Conservation (phyloP, 2,888 invertebrate genomes). For the Caenorhabditis imperialis region DNA sequence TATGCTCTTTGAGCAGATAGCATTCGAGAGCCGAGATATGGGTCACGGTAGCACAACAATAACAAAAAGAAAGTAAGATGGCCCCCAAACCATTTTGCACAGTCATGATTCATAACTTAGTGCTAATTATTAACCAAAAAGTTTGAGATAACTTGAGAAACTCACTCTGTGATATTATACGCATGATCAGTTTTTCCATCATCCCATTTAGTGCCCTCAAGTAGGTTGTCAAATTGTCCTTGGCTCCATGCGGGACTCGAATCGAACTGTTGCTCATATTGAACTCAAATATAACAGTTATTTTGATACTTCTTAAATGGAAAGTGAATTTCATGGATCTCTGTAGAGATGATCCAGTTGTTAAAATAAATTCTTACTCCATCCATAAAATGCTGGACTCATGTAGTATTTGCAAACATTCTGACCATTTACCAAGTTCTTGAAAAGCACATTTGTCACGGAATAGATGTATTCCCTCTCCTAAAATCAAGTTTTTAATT, state of each 20-base stretch:
- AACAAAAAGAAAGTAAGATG: no score
- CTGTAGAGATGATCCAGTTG: not conserved
- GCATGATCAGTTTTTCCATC: conserved; percentile 27
- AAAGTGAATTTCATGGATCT: not conserved
- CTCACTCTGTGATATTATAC: conserved; percentile 46
- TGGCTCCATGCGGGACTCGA: conserved; percentile 25
- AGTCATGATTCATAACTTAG: no score
- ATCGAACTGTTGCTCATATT: conserved; percentile 38
- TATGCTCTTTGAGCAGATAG: no score
- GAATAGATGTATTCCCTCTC: conserved; percentile 43
- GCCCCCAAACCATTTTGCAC: no score
- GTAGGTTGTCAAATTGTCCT: conserved; percentile 22
- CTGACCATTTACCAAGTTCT: conserved; percentile 6
- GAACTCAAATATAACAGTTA: conserved; percentile 10
- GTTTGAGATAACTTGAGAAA: no score
- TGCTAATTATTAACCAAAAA: no score
- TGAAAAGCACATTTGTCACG: conserved; percentile 34
- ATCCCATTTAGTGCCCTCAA: conserved; percentile 37
- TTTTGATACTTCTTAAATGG: not conserved
- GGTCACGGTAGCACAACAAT: no score
- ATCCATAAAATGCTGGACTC: conserved; percentile 39
- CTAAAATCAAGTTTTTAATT: no score
- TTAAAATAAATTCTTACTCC: conserved; percentile 12
- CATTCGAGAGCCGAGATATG: no score
- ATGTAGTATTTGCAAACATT: conserved; percentile 41